Conservation (phyloP, 2,797 vertebrate genomes). For the Acipenser ruthenus region DNA sequence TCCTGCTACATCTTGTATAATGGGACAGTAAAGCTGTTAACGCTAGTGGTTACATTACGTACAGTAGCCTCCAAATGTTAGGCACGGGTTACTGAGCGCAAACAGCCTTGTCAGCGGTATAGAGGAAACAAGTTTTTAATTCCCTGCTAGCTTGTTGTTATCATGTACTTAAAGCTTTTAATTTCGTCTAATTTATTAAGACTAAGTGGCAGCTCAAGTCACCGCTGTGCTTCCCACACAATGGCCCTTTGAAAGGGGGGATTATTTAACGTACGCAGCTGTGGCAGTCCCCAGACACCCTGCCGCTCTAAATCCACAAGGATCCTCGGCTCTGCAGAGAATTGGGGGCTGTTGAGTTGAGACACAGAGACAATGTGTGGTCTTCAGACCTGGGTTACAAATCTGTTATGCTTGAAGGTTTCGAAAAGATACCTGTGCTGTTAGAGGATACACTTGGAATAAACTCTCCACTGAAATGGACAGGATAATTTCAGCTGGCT, state of each 20-base stretch:
- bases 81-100: constrained; percentile 3
- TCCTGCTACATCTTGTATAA: neutral
- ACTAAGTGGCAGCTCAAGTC: neutral
- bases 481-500: too few species aligned
- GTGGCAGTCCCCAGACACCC: neutral
- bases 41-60: too few species aligned
- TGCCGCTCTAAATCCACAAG: neutral
- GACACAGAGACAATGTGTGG: constrained; percentile 2
- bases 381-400: neutral
- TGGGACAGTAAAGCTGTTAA: too few species aligned
- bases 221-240: constrained; percentile 1
- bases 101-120: constrained; percentile 14
- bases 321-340: too few species aligned
- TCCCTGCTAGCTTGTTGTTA: neutral
- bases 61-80: neutral
- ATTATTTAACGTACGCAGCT: constrained; percentile 5
- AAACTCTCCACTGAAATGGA: too few species aligned
- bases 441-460: too few species aligned
- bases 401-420: neutral
- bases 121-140: constrained; percentile 6
- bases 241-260: constrained; percentile 11
- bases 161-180: constrained; percentile 8
- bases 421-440: neutral
- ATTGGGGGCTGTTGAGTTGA: too few species aligned
- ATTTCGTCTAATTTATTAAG: neutral